These are phyloP conservation scores for Notechis scutatus DNA, from an alignment of 2,113 vertebrate genomes.

Conservation along the genomic window DNA sequence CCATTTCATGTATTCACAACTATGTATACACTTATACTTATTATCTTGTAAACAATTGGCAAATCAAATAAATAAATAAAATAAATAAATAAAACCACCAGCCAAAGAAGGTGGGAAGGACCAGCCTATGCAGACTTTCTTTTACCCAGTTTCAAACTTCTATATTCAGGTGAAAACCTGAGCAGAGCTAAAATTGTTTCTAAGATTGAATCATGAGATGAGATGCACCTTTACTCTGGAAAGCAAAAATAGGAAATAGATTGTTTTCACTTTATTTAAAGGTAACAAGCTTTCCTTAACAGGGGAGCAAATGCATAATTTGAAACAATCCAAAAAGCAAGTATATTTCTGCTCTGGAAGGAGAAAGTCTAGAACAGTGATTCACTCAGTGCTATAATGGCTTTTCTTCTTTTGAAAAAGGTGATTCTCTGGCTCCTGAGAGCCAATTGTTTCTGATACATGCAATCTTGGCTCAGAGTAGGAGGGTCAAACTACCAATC, in stretches of 20 bases:
- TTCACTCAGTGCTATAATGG: neutral
- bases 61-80: too few species aligned
- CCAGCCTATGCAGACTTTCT: neutral
- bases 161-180: neutral
- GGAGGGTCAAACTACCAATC: neutral
- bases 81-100: too few species aligned
- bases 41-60: too few species aligned
- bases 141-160: neutral
- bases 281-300: neutral
- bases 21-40: too few species aligned
- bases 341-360: neutral
- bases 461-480: neutral
- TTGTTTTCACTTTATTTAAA: neutral
- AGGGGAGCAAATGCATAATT: neutral
- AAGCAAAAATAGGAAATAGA: neutral
- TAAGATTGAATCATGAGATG: neutral
- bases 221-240: neutral
- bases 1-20: too few species aligned
- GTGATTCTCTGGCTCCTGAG: neutral
- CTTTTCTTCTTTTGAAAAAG: neutral
- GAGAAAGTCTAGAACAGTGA: neutral
- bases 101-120: neutral
- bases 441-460: neutral
- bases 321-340: neutral
- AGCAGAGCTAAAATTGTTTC: neutral